Evolutionary conservation across 1,140 invertebrate genomes (phyloP).

Genomic region (Drosophila bipectinata): DNA sequence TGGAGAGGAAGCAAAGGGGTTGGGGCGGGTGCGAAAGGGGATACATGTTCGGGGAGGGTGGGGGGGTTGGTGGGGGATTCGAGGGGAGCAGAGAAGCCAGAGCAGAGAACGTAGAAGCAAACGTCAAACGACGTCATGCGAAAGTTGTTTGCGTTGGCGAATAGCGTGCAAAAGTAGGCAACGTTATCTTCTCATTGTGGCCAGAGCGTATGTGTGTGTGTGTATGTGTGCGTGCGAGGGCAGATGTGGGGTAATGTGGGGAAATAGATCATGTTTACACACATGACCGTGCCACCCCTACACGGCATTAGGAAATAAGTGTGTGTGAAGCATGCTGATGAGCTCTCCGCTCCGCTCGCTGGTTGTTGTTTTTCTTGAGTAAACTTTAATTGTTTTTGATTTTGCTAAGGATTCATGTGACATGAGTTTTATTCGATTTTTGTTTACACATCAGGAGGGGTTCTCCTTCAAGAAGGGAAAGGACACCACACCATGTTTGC

Average conservation of each 20-base stretch:
- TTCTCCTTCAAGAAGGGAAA: not conserved
- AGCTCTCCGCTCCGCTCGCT: constrained; percentile 74
- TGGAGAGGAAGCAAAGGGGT: not conserved
- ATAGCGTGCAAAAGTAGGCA: constrained; percentile 73
- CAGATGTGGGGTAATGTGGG: constrained; percentile 6
- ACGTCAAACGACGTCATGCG: constrained; percentile 70
- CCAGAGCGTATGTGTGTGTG: constrained; percentile 10
- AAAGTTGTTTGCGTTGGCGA: constrained; percentile 77
- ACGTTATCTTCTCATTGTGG: constrained; percentile 62
- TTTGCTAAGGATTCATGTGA: constrained; percentile 77
- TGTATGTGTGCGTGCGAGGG: not conserved
- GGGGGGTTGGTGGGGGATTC: not conserved
- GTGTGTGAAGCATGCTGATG: constrained; percentile 55
- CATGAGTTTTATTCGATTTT: constrained; percentile 56
- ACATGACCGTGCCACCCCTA: constrained; percentile 36
- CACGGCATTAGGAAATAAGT: not conserved
- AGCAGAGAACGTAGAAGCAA: constrained; percentile 7
- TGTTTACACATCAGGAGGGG: constrained; percentile 28
- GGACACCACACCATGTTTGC: not conserved
- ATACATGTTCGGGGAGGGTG: not conserved
- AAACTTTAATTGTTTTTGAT: constrained; percentile 82
- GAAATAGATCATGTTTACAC: constrained; percentile 61
- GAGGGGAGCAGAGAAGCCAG: not conserved
- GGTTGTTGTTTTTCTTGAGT: constrained; percentile 80
- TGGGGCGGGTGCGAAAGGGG: not conserved